Evolutionary conservation across 2,888 invertebrate genomes (phyloP).

Genomic region (Drosophila imparisetae): DNA sequence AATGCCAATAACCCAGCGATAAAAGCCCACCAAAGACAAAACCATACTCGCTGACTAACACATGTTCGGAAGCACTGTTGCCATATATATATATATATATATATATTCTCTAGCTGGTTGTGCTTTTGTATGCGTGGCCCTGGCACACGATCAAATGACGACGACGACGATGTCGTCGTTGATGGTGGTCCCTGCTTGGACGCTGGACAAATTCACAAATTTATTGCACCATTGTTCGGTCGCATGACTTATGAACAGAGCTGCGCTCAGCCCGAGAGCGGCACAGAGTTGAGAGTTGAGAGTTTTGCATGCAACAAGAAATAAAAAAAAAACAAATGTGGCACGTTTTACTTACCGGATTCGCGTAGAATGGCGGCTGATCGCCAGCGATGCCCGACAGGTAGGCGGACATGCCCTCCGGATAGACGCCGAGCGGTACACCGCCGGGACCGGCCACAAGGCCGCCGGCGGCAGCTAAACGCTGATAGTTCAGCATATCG

Average conservation of each 20-base stretch:
- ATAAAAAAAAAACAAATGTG: background rate
- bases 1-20: slow-evolving; percentile 23
- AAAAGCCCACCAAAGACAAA: slow-evolving; percentile 14
- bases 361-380: slow-evolving; percentile 93
- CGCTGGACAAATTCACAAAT: slow-evolving; percentile 78
- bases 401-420: slow-evolving; percentile 93
- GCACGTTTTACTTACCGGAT: slow-evolving; percentile 89
- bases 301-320: slow-evolving; percentile 5
- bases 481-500: slow-evolving; percentile 92
- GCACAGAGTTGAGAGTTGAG: slow-evolving; percentile 9
- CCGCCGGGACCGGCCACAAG: slow-evolving; percentile 87
- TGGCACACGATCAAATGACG: slow-evolving; percentile 78
- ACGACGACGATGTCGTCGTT: slow-evolving; percentile 27
- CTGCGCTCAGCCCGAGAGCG: background rate
- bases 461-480: slow-evolving; percentile 87
- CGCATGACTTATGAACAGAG: slow-evolving; percentile 73
- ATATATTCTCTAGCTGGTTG: slow-evolving; percentile 3
- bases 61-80: slow-evolving; percentile 68
- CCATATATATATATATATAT: background rate
- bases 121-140: slow-evolving; percentile 34
- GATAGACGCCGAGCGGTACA: slow-evolving; percentile 92
- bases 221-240: slow-evolving; percentile 78
- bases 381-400: slow-evolving; percentile 93
- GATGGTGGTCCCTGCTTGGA: slow-evolving; percentile 67
- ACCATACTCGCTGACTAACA: slow-evolving; percentile 39